Evolutionary conservation across 2,113 vertebrate genomes (phyloP).

Genomic region (Mus spicilegus): DNA sequence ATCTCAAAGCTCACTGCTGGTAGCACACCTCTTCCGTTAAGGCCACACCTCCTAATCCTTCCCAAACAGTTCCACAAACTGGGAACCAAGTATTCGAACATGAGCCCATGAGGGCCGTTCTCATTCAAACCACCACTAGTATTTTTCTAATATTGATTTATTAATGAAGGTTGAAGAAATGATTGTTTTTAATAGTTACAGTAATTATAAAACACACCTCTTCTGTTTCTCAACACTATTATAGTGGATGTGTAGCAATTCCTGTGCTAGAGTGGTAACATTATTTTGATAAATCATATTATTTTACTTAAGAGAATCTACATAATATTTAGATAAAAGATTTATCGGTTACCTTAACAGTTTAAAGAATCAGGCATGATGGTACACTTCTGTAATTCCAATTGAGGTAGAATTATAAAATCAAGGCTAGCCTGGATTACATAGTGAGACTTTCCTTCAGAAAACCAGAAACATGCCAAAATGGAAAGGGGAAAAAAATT

Average conservation of each 20-base stretch:
- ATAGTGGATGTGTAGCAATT: not conserved
- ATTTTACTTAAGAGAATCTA: not conserved
- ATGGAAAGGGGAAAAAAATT: not conserved
- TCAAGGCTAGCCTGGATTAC: no score
- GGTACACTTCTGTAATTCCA: not conserved
- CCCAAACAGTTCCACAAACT: not conserved
- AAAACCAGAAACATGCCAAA: not conserved
- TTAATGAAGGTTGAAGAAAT: not conserved
- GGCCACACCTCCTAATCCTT: not conserved
- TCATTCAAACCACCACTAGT: not conserved
- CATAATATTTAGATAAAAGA: not conserved
- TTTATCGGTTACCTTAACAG: not conserved
- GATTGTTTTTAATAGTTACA: not conserved
- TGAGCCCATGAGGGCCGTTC: not conserved
- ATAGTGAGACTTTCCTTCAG: not conserved
- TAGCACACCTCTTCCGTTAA: not conserved
- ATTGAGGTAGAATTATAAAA: no score
- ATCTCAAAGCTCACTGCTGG: not conserved
- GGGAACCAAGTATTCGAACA: not conserved
- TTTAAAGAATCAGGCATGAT: not conserved
- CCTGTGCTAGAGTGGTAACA: not conserved
- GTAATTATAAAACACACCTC: not conserved
- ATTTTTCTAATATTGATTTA: not conserved
- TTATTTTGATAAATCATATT: not conserved
- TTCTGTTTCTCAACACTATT: no score